A percentile compares a stretch with the other conserved stretches of the same genome.
Evolutionary conservation across 2,797 vertebrate species (phyloP).

Genomic region (Paedocypris micromegethes): DNA sequence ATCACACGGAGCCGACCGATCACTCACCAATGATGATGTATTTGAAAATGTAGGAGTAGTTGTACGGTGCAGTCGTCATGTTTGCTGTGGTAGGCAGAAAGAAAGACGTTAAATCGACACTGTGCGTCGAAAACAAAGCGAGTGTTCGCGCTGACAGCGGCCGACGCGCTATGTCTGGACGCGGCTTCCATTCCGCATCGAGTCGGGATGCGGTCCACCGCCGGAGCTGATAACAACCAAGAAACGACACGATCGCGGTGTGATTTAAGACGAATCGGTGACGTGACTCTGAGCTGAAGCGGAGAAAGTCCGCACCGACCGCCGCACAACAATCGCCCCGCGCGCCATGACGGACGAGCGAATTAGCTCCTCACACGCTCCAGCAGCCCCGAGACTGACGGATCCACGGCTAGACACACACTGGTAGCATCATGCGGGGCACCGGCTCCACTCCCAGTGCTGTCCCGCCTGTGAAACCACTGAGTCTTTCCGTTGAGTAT

Average conservation of each 20-base stretch:
- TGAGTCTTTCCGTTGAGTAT: too few species aligned
- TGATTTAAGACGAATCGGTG: neutral
- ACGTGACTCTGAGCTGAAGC: constrained; percentile 18
- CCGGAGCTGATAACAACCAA: neutral
- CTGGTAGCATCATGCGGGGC: too few species aligned
- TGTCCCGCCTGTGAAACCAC: too few species aligned
- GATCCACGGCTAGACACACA: neutral
- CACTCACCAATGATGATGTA: constrained; percentile 98
- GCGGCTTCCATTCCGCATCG: too few species aligned
- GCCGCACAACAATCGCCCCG: constrained; percentile 25
- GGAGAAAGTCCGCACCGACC: constrained; percentile 16
- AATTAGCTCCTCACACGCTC: constrained; percentile 24
- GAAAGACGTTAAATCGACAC: neutral
- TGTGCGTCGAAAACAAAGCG: neutral
- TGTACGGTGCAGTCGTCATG: constrained; percentile 97
- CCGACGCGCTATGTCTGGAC: neutral
- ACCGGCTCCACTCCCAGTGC: too few species aligned
- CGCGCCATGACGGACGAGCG: constrained; percentile 22
- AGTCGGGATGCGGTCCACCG: too few species aligned
- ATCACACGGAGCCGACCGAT: neutral
- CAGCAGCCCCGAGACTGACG: neutral
- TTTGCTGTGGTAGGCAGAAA: constrained; percentile 47
- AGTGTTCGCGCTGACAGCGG: neutral
- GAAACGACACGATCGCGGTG: neutral
- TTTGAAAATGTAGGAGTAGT: constrained; percentile 99